Evolutionary conservation across 2,888 invertebrate genomes (phyloP), one percentile per base, ranked within the genome.

Genomic region (Temnothorax unifasciatus): DNA sequence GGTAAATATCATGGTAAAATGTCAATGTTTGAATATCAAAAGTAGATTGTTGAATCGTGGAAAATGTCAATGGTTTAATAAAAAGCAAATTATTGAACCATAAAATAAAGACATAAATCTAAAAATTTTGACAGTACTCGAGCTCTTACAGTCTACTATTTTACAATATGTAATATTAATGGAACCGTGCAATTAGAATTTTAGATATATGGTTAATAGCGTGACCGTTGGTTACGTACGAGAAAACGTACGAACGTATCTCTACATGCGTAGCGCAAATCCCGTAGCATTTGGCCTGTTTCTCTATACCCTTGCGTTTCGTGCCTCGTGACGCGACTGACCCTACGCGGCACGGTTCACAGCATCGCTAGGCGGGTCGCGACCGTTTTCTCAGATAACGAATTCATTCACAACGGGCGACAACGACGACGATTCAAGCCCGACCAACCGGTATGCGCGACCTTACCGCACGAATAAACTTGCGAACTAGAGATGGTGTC

Each of bases 361-460:
- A 87, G 89, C 89, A 88, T 57, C 82, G 82, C 75, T 66, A 63
- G 66, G 47, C 88, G 86, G 90, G 90, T 92, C 91, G 86, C 88
- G 90, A 90, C 89, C 90, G 86, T 87, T 89, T 90, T 88, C 86
- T 85, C 86, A 88, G 93, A 93, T 93, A 93, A 93, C 91, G 91
- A 90, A 92, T 93, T 93, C 93, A 93, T 93, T 93, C 93, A 93
- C 91, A 91, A 93, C 84, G 85, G 59, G 85, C 76, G 76, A 82
- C 74, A 71, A 68, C 69, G 69, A 69, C 84, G 83, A 54, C 54
- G 87, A 90, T 84, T 83, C 82, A 71, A 79, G 73, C 66, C 50
- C 63, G 59, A 21, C 64, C 59, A 63, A 63, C 54, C 69, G 84
- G 66, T 84, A 83, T 81, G 87, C 85, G 86, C 68, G 77, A 83